Evolutionary conservation across 2,888 invertebrate genomes (phyloP).

Genomic region (Mesorhabditis spiculigera): DNA sequence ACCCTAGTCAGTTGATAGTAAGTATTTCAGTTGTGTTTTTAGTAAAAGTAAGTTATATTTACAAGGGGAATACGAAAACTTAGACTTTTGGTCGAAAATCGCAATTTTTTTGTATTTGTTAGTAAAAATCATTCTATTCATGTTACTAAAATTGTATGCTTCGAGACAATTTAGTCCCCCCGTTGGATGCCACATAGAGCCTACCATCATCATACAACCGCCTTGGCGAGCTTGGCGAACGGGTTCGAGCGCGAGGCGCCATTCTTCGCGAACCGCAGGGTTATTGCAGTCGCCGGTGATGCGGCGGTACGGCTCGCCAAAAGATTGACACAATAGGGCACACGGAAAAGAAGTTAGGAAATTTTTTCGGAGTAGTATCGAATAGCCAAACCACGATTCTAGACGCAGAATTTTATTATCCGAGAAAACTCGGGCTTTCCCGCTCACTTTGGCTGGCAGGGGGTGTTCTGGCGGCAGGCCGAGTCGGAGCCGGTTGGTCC

Average conservation of each 20-base stretch:
- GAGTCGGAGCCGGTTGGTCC: background rate
- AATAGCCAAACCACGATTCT: background rate
- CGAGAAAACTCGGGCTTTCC: background rate
- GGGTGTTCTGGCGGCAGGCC: background rate
- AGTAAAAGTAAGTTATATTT: no score
- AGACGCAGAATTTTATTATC: background rate
- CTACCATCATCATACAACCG: constrained; percentile 76
- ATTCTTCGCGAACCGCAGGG: constrained; percentile 38
- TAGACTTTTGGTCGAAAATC: no score
- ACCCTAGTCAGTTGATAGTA: no score
- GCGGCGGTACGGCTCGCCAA: constrained; percentile 23
- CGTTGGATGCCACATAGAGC: background rate
- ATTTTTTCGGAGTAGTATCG: no score
- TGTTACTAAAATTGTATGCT: background rate
- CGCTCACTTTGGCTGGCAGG: background rate
- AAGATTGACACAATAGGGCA: background rate
- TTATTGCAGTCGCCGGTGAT: constrained; percentile 83
- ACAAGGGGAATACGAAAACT: no score
- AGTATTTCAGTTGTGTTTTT: no score
- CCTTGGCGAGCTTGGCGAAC: constrained; percentile 52
- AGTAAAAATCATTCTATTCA: no score
- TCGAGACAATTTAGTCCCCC: no score
- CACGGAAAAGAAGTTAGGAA: no score
- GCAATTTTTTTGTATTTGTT: no score
- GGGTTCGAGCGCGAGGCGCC: background rate